These are phyloP conservation scores for Laticauda laticaudata DNA, from an alignment of 2,113 vertebrate species.

Conservation along the genomic window DNA sequence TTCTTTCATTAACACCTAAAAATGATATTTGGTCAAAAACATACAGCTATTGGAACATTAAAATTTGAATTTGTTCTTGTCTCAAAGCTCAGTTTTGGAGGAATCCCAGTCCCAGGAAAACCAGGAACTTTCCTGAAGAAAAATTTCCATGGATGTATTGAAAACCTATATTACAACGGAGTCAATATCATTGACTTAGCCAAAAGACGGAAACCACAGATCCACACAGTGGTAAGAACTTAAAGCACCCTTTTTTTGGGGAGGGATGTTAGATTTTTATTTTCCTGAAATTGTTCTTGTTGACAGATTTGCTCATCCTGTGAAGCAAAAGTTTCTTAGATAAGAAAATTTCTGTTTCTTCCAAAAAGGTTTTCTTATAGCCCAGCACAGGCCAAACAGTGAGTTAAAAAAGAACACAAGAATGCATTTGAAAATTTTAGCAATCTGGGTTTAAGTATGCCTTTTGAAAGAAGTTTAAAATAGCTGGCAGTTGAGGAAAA, in stretches of 20 bases:
- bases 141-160: constrained; percentile 96
- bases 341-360: neutral
- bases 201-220: constrained; percentile 95
- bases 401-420: neutral
- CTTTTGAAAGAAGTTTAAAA: neutral
- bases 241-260: neutral
- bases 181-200: constrained; percentile 96
- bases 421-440: neutral
- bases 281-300: neutral
- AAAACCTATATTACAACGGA: constrained; percentile 97
- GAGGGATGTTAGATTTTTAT: neutral
- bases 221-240: constrained; percentile 92
- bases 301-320: neutral
- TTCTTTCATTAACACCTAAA: neutral
- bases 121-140: constrained; percentile 96
- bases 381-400: neutral
- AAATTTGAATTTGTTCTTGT: constrained; percentile 59
- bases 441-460: neutral
- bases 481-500: neutral
- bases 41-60: neutral
- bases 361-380: neutral
- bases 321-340: neutral
- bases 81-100: constrained; percentile 94
- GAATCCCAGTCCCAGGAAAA: constrained; percentile 94
- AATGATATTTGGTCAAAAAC: neutral